Conservation (phyloP, 2,113 vertebrate species). For the Malurus elegans region DNA sequence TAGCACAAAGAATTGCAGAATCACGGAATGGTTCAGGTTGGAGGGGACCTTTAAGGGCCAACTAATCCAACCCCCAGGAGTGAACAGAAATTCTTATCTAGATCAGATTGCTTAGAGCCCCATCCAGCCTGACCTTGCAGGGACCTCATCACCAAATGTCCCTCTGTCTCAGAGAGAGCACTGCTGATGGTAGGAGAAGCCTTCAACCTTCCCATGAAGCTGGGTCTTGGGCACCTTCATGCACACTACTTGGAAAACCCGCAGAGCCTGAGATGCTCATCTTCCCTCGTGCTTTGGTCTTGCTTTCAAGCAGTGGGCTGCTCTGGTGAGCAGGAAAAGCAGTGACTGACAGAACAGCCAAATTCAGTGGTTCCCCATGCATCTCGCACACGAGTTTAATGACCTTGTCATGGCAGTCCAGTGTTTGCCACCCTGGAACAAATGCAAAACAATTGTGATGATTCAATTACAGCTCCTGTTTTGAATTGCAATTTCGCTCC, state of each 20-base stretch:
- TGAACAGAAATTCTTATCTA: background rate
- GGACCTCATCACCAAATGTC: background rate
- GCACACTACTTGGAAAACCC: background rate
- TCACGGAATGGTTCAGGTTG: background rate
- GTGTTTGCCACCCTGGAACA: constrained; percentile 37
- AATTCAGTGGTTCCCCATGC: background rate
- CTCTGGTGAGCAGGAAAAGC: background rate
- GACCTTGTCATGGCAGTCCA: constrained; percentile 39
- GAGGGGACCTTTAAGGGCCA: background rate
- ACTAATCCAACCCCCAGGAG: background rate
- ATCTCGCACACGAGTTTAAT: background rate
- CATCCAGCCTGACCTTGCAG: background rate
- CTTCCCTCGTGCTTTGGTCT: background rate
- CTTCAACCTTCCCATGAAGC: fast-evolving
- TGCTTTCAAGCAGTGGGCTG: background rate
- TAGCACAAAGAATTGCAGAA: background rate
- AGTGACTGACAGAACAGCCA: background rate
- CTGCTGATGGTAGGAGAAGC: background rate
- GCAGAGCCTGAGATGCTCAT: background rate
- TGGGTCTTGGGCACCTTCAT: background rate
- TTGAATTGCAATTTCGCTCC: constrained; percentile 56
- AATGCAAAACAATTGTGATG: constrained; percentile 59
- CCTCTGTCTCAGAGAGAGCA: background rate
- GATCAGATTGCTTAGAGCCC: background rate
- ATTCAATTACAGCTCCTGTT: constrained; percentile 65